Evolutionary conservation across 2,113 vertebrate genomes (phyloP).

Genomic region (Arothron firmamentum): DNA sequence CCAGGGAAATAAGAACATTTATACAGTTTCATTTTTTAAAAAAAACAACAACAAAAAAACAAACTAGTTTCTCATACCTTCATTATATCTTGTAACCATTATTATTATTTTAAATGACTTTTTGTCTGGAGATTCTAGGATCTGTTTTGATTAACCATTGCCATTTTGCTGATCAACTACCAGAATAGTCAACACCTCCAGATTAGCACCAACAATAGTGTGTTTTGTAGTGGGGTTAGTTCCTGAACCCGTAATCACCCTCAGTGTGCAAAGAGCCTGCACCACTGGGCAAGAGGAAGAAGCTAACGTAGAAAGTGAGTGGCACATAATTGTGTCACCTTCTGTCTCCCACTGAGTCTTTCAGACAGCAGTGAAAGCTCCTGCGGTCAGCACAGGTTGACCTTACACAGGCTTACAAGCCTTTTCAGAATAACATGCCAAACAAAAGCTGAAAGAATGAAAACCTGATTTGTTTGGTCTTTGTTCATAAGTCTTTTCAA

Average conservation of each 20-base stretch:
- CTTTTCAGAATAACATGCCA: neutral
- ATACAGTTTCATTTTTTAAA: too few species aligned
- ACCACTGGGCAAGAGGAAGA: slow-evolving; percentile 24
- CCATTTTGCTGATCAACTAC: neutral
- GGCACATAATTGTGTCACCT: slow-evolving; percentile 46
- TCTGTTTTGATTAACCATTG: too few species aligned
- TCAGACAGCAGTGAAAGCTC: slow-evolving; percentile 43
- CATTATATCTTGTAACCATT: too few species aligned
- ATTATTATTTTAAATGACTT: too few species aligned
- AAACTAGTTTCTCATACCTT: too few species aligned
- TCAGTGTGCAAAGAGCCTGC: slow-evolving; percentile 24
- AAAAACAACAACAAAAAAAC: too few species aligned
- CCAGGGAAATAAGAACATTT: too few species aligned
- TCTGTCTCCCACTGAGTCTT: slow-evolving; percentile 49
- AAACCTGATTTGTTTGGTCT: neutral
- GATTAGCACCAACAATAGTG: slow-evolving; percentile 49
- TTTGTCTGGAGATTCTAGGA: too few species aligned
- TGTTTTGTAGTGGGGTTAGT: slow-evolving; percentile 30
- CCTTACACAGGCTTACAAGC: slow-evolving; percentile 13
- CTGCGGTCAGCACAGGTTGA: slow-evolving; percentile 14
- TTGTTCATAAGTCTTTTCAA: too few species aligned
- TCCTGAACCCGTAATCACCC: slow-evolving; percentile 46
- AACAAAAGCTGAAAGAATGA: slow-evolving; percentile 1
- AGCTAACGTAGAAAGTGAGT: slow-evolving; percentile 1
- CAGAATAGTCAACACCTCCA: slow-evolving; percentile 24